Evolutionary conservation across 2,888 invertebrate species (phyloP).

Genomic region (Euclidia mi): DNA sequence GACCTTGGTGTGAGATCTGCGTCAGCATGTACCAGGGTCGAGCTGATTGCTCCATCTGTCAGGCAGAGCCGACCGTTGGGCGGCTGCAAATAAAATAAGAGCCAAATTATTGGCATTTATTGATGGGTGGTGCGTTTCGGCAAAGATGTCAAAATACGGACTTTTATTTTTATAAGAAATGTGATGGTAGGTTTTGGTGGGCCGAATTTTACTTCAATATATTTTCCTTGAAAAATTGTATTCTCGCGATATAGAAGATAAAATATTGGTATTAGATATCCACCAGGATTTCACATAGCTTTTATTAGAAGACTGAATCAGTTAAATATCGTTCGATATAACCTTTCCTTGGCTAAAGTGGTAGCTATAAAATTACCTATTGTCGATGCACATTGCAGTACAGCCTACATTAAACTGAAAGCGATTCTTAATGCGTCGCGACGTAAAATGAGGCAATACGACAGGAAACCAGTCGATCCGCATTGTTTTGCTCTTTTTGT

Average conservation of each 20-base stretch:
- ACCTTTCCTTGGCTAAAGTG: slow-evolving; percentile 63
- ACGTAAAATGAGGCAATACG: slow-evolving; percentile 68
- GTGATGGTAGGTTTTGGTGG: neutral
- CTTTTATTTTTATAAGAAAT: slow-evolving; percentile 10
- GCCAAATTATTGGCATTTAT: slow-evolving; percentile 71
- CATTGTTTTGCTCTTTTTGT: slow-evolving; percentile 51
- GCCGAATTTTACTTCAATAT: no score
- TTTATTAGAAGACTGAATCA: slow-evolving; percentile 53
- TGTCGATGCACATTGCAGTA: slow-evolving; percentile 77
- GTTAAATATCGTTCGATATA: slow-evolving; percentile 63
- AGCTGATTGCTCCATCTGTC: slow-evolving; percentile 87
- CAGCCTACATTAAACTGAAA: slow-evolving; percentile 80
- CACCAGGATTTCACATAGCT: slow-evolving; percentile 32
- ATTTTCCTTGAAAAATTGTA: no score
- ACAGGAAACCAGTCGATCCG: slow-evolving; percentile 46
- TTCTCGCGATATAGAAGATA: no score
- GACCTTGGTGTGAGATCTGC: slow-evolving; percentile 73
- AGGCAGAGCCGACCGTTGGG: slow-evolving; percentile 69
- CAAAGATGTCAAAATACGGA: slow-evolving; percentile 40
- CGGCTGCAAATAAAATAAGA: slow-evolving; percentile 79
- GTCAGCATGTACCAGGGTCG: slow-evolving; percentile 81
- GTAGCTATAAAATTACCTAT: slow-evolving; percentile 79
- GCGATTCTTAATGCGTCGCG: slow-evolving; percentile 79
- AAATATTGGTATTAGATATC: slow-evolving; percentile 4
- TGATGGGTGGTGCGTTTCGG: slow-evolving; percentile 49